These are phyloP conservation scores for Coptodon rendalli DNA, from an alignment of 2,113 vertebrate genomes.

Conservation along the genomic window DNA sequence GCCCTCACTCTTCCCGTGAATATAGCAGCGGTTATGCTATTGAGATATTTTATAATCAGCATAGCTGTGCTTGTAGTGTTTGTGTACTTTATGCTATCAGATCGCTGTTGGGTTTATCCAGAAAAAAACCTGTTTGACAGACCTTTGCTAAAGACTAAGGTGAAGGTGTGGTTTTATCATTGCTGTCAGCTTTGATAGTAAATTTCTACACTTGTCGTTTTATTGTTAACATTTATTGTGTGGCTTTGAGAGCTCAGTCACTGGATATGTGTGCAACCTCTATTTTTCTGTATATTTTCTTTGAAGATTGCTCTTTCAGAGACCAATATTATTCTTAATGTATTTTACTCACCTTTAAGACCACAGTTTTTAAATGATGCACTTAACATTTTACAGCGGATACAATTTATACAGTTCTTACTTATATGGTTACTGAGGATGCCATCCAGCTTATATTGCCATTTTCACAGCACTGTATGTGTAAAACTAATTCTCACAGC, in stretches of 20 bases:
- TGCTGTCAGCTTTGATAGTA: neutral
- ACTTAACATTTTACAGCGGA: neutral
- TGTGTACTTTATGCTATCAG: neutral
- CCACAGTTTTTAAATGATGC: neutral
- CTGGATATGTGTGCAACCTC: neutral
- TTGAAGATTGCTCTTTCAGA: neutral
- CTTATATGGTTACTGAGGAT: neutral
- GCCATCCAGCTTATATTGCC: neutral
- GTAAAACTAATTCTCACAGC: neutral
- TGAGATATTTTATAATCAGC: neutral
- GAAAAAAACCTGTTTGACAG: neutral
- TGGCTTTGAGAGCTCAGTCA: neutral
- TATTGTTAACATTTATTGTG: neutral
- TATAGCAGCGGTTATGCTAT: rapidly evolving
- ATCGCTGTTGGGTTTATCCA: neutral
- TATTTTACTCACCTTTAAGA: neutral
- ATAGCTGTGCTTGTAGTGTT: neutral
- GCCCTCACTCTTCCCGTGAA: rapidly evolving
- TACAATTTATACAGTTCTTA: neutral
- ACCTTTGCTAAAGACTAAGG: neutral
- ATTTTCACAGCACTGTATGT: neutral
- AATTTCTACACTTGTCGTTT: neutral
- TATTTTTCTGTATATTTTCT: neutral
- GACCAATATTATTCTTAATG: neutral
- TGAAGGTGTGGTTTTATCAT: neutral